A percentile compares a stretch with the other conserved stretches of the same genome.
These are phyloP conservation scores for Nemotelus nigrinus DNA, from an alignment of 2,888 invertebrate genomes.

Conservation along the genomic window DNA sequence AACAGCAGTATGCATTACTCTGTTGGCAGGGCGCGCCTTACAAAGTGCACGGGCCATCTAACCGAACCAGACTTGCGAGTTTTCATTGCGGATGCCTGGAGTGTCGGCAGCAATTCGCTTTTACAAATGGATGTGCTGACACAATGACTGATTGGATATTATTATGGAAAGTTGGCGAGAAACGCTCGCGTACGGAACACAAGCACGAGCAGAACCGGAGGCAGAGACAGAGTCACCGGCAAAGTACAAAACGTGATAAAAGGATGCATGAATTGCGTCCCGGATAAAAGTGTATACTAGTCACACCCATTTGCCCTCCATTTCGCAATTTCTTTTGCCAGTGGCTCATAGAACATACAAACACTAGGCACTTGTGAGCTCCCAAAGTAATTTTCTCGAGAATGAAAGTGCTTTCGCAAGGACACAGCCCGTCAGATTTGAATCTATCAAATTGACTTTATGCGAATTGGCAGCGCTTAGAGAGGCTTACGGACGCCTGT, in stretches of 20 bases:
- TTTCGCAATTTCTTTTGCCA: neutral
- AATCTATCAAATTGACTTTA: slow-evolving; percentile 51
- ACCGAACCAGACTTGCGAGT: slow-evolving; percentile 42
- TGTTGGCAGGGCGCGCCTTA: slow-evolving; percentile 3
- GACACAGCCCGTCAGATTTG: slow-evolving; percentile 42
- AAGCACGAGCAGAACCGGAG: neutral
- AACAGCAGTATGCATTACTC: slow-evolving; percentile 45
- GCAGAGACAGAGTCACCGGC: no score
- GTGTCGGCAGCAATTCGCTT: slow-evolving; percentile 38
- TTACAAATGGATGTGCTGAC: slow-evolving; percentile 48
- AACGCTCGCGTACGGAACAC: slow-evolving; percentile 9
- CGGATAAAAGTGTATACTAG: neutral
- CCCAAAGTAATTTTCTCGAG: slow-evolving; percentile 47
- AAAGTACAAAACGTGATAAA: neutral
- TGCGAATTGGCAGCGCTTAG: slow-evolving; percentile 49
- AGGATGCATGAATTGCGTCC: slow-evolving; percentile 8
- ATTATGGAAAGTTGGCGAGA: slow-evolving; percentile 43
- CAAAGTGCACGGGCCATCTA: slow-evolving; percentile 46
- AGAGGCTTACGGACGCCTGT: slow-evolving; percentile 44
- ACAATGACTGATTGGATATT: slow-evolving; percentile 52
- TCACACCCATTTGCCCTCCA: neutral
- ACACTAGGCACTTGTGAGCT: slow-evolving; percentile 13
- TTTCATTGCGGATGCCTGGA: slow-evolving; percentile 29
- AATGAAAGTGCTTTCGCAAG: slow-evolving; percentile 43
- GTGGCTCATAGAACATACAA: neutral